Base-by-base conservation (phyloP, 2,888 invertebrate species). In the Campoletis raptor region DNA sequence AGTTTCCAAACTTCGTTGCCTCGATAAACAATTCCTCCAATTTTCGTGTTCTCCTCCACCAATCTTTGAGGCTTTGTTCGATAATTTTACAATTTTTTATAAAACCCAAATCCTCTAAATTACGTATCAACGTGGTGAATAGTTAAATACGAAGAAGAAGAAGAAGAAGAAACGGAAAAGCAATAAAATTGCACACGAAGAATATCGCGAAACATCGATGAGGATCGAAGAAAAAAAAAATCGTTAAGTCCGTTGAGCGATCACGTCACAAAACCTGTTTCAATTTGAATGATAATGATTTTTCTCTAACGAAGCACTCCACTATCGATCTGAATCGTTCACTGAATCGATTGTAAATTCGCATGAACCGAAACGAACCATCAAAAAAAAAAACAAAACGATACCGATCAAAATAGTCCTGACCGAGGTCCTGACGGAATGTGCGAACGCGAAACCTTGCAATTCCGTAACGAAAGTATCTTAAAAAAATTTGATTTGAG, bases 1-100 rank as follows among this genome's bases (percentile, higher is more conserved):
- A 73, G 45, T 52, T 86, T n/a, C 81, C 81, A 64, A 79, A 83
- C 69, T 79, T 69, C 76, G 79, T 76, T 72, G 83, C 83, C 81
- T 37, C 77, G 73, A 54, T 7, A 37, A 81, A 52, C 42, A 69
- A 72, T n/a, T 37, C 76, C 66, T 40, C 76, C 40, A 72, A 69
- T 48, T 72, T 79, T 54, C 37, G 48, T 36, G 40, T 69, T 45
- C 72, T 36, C 48, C 72, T 70, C 70, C 85, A 67, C 69, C 80
- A 61, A 70, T 73, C 52, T 52, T 74, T 70, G 21, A 70, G 30
- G 12, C 72, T 78, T 81, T 52, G 64, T 57, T 79, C 81, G 78
- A 82, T 78, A 85, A 85, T 83, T 83, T 79, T 81, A 42, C 42
- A 6, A 9, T 18, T 12, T 54, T 74, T 57, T 57, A 18, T 52